These are phyloP conservation scores for Glomeris maerens DNA, from an alignment of 1,140 invertebrate genomes.

Conservation along the genomic window DNA sequence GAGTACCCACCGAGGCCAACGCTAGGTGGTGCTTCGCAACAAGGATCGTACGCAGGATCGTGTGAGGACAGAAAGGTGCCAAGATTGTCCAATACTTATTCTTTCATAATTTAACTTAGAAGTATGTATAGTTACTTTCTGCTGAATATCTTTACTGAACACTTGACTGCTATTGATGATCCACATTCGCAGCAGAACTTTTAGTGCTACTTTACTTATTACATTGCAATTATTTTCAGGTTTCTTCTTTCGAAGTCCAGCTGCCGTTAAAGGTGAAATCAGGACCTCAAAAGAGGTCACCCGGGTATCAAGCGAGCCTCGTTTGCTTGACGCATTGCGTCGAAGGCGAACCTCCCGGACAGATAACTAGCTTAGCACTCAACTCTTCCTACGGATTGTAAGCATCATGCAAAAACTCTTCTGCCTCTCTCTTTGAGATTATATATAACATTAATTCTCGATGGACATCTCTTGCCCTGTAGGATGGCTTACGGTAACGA, in stretches of 20 bases:
- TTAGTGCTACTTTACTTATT: conserved; percentile 15
- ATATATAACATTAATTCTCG: too few relatives aligned
- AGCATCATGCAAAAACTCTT: too few relatives aligned
- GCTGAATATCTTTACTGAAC: conserved; percentile 14
- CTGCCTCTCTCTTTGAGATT: too few relatives aligned
- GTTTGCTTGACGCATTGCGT: conserved; percentile 76
- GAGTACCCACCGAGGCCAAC: conserved; percentile 51
- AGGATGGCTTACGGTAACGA: conserved; percentile 95
- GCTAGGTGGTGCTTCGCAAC: conserved; percentile 32
- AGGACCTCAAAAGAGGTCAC: conserved; percentile 59
- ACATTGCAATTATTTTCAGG: too few relatives aligned
- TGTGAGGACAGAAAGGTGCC: conserved; percentile 35
- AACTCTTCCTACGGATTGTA: conserved; percentile 94
- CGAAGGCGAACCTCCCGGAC: conserved; percentile 60
- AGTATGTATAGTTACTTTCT: not conserved
- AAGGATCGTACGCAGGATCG: conserved; percentile 32
- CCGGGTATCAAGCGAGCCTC: conserved; percentile 88
- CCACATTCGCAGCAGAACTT: conserved; percentile 1
- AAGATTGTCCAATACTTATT: not conserved
- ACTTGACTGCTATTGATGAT: conserved; percentile 11
- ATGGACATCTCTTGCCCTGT: conserved; percentile 23
- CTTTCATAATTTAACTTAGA: conserved; percentile 8
- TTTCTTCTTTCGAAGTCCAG: conserved; percentile 33
- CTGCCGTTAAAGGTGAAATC: conserved; percentile 52
- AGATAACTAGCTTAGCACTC: conserved; percentile 74